Percentiles rank a stretch among this genome's conserved stretches.
These are phyloP conservation scores for Mesembrinibis cayennensis DNA, from an alignment of 2,113 vertebrate species.

Conservation along the genomic window DNA sequence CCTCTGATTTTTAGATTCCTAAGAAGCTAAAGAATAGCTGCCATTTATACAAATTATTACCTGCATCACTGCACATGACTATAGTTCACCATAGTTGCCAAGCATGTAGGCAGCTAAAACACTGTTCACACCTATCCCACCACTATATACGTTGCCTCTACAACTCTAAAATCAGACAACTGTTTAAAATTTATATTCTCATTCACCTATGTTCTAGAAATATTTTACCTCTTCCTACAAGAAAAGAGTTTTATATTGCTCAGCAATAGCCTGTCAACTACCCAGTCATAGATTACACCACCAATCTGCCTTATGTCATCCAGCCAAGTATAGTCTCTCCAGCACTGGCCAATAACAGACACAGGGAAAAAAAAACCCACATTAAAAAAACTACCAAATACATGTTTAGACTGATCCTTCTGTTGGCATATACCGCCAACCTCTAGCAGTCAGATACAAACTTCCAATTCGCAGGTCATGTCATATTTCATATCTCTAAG, in stretches of 20 bases:
- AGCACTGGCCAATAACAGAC: background rate
- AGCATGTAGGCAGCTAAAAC: background rate
- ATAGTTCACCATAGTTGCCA: background rate
- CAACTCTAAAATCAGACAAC: background rate
- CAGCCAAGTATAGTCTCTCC: background rate
- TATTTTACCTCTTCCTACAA: background rate
- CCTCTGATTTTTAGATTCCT: background rate
- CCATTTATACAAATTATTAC: background rate
- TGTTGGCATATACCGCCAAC: background rate
- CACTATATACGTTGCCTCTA: background rate
- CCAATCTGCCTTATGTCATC: too few species aligned
- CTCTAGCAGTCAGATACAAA: background rate
- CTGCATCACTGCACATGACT: background rate
- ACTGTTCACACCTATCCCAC: background rate
- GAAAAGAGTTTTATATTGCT: background rate
- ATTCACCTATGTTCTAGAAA: background rate
- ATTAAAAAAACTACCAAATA: background rate
- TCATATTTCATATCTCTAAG: background rate
- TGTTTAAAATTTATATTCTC: background rate
- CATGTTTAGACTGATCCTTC: background rate
- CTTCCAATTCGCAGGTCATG: background rate
- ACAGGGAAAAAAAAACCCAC: background rate
- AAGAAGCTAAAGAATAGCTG: background rate
- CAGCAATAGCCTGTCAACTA: background rate
- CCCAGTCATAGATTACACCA: background rate